Evolutionary conservation across 2,888 invertebrate genomes (phyloP).

Genomic region (Adelphocoris suturalis): DNA sequence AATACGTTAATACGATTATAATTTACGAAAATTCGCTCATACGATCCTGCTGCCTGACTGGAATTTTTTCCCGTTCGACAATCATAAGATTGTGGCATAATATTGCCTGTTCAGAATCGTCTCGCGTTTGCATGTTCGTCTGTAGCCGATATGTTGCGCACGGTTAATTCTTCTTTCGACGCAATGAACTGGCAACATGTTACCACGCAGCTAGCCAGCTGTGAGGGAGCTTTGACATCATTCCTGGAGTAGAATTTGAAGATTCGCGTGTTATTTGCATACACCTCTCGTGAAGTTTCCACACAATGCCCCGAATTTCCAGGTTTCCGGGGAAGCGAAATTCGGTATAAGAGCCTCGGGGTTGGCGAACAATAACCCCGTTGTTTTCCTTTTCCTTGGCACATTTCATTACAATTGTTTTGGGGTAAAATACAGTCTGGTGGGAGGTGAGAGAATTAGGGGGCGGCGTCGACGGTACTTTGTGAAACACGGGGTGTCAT

Average conservation of each 20-base stretch:
- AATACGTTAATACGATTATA: too few species aligned
- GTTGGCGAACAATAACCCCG: background rate
- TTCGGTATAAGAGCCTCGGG: background rate
- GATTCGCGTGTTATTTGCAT: background rate
- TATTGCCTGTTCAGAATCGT: too few species aligned
- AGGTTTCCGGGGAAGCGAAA: background rate
- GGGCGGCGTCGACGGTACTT: background rate
- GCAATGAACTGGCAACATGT: too few species aligned
- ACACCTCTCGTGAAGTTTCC: background rate
- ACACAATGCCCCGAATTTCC: background rate
- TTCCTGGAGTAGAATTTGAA: background rate
- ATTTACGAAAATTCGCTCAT: too few species aligned
- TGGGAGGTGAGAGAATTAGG: background rate
- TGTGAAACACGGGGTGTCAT: background rate
- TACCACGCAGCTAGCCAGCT: background rate
- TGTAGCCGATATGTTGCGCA: too few species aligned
- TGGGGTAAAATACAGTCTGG: background rate
- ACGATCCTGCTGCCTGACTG: too few species aligned
- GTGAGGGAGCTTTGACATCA: background rate
- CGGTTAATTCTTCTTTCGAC: too few species aligned
- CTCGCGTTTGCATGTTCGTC: too few species aligned
- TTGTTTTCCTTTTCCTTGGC: background rate
- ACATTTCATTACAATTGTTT: background rate
- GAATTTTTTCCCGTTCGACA: too few species aligned
- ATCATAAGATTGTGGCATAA: too few species aligned